Conservation (phyloP, 23 tunicate species). For the Ciona savignyi region DNA sequence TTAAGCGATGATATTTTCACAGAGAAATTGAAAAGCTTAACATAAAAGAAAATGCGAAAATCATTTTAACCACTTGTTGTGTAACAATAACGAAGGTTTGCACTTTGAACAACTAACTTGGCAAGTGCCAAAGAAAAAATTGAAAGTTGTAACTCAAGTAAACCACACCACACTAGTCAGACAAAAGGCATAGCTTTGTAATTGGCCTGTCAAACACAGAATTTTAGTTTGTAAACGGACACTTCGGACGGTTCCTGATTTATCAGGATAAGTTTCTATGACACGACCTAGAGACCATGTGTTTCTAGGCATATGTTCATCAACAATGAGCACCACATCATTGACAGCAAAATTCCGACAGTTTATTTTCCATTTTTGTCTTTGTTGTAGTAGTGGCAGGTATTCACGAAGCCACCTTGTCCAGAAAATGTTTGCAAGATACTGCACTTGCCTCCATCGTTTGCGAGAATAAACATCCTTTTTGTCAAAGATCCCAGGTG, state of each 20-base stretch:
- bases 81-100: too few species aligned
- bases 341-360: conserved; percentile 6
- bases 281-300: conserved; percentile 23
- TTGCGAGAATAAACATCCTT: conserved; percentile 20
- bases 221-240: too few species aligned
- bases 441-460: too few species aligned
- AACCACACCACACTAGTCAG: too few species aligned
- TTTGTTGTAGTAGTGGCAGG: conserved; percentile 14
- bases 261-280: conserved; percentile 18
- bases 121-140: too few species aligned
- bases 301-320: conserved; percentile 8
- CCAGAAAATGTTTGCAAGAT: conserved; percentile 31
- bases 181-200: conserved; percentile 9
- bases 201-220: too few species aligned
- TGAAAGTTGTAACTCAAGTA: too few species aligned
- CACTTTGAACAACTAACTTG: too few species aligned
- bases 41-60: too few species aligned
- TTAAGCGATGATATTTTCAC: too few species aligned
- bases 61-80: too few species aligned
- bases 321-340: conserved; percentile 12
- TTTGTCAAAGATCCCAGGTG: conserved; percentile 23
- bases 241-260: conserved; percentile 18
- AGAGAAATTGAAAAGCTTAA: too few species aligned
- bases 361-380: conserved; percentile 17
- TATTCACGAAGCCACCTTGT: conserved; percentile 11